phyloP scores from a whole-genome alignment of 2,888 invertebrate genomes.

The Pardosa pseudoannulata region DNA sequence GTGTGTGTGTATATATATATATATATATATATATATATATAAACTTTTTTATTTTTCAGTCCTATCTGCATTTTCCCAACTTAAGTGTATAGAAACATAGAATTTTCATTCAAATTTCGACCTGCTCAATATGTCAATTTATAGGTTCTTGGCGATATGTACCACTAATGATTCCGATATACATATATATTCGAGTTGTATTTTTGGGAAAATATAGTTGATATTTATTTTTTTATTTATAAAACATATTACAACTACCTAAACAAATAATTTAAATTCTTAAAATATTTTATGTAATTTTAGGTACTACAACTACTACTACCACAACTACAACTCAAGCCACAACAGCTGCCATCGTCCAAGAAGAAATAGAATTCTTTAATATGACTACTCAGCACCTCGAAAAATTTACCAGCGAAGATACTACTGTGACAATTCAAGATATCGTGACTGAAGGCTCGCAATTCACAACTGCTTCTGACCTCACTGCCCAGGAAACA shows the following conservation, averaged over 20 bases:
- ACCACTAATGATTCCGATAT: background rate
- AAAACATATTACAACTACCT: no score
- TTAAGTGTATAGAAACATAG: no score
- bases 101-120: no score
- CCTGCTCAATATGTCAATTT: no score
- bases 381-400: conserved; percentile 46
- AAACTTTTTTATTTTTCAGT: no score
- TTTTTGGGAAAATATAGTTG: no score
- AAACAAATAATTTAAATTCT: no score
- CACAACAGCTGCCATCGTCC: background rate
- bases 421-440: conserved; percentile 20
- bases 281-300: background rate
- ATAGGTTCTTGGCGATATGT: background rate
- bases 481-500: background rate
- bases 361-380: conserved; percentile 37
- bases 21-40: no score
- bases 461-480: background rate
- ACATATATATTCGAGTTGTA: background rate
- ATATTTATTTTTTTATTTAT: no score
- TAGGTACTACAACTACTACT: conserved; percentile 26
- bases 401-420: conserved; percentile 34
- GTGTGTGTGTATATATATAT: no score
- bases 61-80: no score
- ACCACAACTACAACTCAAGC: conserved; percentile 30
- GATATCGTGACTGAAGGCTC: background rate